phyloP scores from a whole-genome alignment of 2,888 invertebrate genomes.

The Ernsta delagoae region DNA sequence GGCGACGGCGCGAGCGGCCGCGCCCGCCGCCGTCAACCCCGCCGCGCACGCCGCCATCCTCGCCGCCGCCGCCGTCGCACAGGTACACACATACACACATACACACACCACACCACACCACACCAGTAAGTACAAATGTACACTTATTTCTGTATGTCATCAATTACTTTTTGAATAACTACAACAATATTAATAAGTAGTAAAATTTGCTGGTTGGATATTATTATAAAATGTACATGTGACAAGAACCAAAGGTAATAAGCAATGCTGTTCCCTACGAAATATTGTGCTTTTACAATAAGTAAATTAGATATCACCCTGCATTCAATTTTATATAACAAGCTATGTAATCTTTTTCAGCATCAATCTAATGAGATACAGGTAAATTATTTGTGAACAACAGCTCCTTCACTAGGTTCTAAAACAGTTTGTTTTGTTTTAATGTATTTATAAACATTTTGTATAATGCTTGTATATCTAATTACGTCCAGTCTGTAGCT shows the following conservation, averaged over 20 bases:
- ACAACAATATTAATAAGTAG: too few relatives aligned
- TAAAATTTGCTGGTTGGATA: too few relatives aligned
- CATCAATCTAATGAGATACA: slow-evolving; percentile 56
- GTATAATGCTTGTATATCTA: background rate
- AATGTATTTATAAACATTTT: background rate
- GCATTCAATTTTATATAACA: background rate
- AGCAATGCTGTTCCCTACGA: too few relatives aligned
- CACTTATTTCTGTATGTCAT: too few relatives aligned
- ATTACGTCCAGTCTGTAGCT: background rate
- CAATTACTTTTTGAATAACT: too few relatives aligned
- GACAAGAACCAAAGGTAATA: too few relatives aligned
- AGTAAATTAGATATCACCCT: too few relatives aligned
- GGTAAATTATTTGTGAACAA: slow-evolving; percentile 48
- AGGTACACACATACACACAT: slow-evolving; percentile 54
- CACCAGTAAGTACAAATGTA: too few relatives aligned
- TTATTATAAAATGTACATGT: too few relatives aligned
- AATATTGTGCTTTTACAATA: too few relatives aligned
- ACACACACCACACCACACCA: background rate
- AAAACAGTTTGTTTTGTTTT: slow-evolving; percentile 8
- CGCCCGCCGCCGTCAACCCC: slow-evolving; percentile 67
- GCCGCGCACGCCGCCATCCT: slow-evolving; percentile 84
- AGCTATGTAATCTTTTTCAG: slow-evolving; percentile 6
- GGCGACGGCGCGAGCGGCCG: slow-evolving; percentile 67
- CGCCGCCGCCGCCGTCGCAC: slow-evolving; percentile 84
- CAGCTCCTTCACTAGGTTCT: slow-evolving; percentile 6